Base-by-base conservation (phyloP, 1,140 invertebrate species). In the Caerostris darwini region DNA sequence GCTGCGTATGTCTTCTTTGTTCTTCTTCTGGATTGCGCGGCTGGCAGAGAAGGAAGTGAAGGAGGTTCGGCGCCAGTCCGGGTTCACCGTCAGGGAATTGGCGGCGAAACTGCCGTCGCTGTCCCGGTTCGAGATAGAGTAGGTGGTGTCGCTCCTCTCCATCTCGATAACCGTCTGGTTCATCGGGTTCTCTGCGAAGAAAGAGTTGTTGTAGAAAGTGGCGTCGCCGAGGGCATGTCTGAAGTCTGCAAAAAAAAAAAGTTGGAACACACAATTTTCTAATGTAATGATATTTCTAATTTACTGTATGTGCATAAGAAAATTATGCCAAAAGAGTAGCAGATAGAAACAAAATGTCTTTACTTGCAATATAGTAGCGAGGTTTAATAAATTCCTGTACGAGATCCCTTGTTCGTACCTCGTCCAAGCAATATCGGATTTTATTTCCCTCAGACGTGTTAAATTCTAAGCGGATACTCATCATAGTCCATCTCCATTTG, bases 11-110 rank as follows among this genome's bases (percentile, higher is more conserved):
- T 94, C 87, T 57, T 85, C 61, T 8, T 83, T 64, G 54, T 94
- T 94, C 67, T 90, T 94, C 56, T 8, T 50, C 69, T 83, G 87
- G 4, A 94, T 83, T 3, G 86, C 92, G 17, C 92, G 57, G 54
- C 87, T 94, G 7, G 81, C 50, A 3, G 93, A 94, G n/a, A 71
- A 59, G 17, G 93, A 94, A 3, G 85, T 58, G 8, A 94, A 85
- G 5, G 93, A 94, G 4, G 87, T 94, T 53, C 93, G 34, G 3
- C 59, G n/a, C 90, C 90, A 85, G 7, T 12, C 6, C 14, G 8
- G 14, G 14, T 19, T 6, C 7, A 54, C 5, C 7, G 71, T 1
- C 10, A 81, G 17, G 34, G 50, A 81, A 10, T 77, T 77, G 34
- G 34, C 34, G 34, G 14, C 50, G 4, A 10, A 7, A 5, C 71